phyloP scores from a whole-genome alignment of 2,797 vertebrate species.

The Sebastes goodei region DNA sequence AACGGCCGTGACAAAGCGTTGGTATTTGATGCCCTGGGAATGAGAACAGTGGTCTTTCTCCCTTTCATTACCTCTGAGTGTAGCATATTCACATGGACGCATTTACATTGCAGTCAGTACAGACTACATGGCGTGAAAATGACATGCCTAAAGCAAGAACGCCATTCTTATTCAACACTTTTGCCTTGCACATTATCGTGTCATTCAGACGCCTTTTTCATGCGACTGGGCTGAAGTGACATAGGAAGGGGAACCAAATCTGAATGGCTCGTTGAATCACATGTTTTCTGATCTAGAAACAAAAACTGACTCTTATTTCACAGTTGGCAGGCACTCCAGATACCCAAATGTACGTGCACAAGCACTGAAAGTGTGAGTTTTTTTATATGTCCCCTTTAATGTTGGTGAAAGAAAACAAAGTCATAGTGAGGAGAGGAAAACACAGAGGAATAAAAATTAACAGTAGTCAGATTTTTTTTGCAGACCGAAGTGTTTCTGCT shows the following conservation, averaged over 20 bases:
- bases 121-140: too few relatives aligned
- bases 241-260: background rate
- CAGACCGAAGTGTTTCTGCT: background rate
- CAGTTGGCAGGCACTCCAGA: background rate
- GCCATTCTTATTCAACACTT: background rate
- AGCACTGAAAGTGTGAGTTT: background rate
- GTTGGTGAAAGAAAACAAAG: background rate
- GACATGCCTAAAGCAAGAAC: too few relatives aligned
- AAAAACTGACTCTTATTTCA: background rate
- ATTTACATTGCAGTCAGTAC: too few relatives aligned
- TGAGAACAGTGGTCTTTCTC: too few relatives aligned
- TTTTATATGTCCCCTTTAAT: background rate
- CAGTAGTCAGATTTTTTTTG: background rate
- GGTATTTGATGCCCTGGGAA: too few relatives aligned
- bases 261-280: too few relatives aligned
- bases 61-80: too few relatives aligned
- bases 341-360: background rate
- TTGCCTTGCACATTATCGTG: background rate
- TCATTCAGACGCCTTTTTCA: background rate
- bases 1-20: too few relatives aligned
- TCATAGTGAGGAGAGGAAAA: background rate
- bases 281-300: background rate
- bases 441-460: background rate
- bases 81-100: too few relatives aligned
- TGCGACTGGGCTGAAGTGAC: background rate